phyloP scores from a whole-genome alignment of 2,888 invertebrate genomes.

The Acholoe squamosa region DNA sequence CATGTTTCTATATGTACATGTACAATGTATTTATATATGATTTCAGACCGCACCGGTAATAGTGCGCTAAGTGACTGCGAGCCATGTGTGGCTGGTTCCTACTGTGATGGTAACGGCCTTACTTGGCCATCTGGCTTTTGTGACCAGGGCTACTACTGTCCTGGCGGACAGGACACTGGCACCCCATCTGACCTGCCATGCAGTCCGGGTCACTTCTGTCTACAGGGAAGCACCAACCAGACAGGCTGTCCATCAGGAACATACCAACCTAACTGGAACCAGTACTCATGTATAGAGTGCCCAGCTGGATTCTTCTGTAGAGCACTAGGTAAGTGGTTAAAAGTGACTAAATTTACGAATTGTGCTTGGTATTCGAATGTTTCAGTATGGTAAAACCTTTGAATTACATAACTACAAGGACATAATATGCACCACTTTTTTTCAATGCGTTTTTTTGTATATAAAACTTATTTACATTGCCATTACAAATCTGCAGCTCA shows the following conservation, averaged over 20 bases:
- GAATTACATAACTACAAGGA: no score
- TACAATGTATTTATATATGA: no score
- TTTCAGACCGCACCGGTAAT: conserved; percentile 76
- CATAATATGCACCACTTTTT: no score
- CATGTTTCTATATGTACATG: background rate
- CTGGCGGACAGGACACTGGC: conserved; percentile 77
- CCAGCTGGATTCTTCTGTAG: conserved; percentile 81
- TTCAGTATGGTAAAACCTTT: background rate
- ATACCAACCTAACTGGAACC: conserved; percentile 79
- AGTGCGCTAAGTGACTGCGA: conserved; percentile 77
- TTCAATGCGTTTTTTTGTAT: no score
- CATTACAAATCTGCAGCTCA: no score
- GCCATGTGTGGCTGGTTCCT: conserved; percentile 78
- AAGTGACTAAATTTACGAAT: no score
- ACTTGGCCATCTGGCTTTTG: conserved; percentile 76
- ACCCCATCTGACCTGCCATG: conserved; percentile 76
- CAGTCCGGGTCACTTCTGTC: conserved; percentile 82
- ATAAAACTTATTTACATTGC: no score
- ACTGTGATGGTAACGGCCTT: conserved; percentile 79
- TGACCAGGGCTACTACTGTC: conserved; percentile 80
- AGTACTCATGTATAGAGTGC: conserved; percentile 78
- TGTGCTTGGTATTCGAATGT: no score
- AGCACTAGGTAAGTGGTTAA: conserved; percentile 77
- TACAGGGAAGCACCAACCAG: conserved; percentile 78
- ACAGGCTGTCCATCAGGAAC: conserved; percentile 82